phyloP scores from a whole-genome alignment of 2,797 vertebrate species.

The Peromyscus aztecus region DNA sequence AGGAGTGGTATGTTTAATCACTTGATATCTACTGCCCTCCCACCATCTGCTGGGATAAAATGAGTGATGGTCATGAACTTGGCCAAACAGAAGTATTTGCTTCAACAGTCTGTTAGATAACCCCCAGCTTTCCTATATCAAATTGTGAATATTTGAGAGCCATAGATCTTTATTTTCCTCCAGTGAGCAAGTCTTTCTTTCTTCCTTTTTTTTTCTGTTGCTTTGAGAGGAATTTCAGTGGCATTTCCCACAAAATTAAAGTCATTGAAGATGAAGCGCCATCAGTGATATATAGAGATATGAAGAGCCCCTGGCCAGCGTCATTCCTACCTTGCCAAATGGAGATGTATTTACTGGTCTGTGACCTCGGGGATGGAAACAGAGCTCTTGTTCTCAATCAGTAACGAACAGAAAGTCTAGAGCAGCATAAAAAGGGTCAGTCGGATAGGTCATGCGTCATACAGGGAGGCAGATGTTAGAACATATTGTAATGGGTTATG shows the following conservation, averaged over 20 bases:
- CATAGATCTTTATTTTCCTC: background rate
- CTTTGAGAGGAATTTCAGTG: constrained; percentile 61
- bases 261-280: constrained; percentile 65
- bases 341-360: constrained; percentile 82
- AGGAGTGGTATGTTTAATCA: background rate
- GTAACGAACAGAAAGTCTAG: constrained; percentile 83
- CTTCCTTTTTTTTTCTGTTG: background rate
- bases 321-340: constrained; percentile 75
- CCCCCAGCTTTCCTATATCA: background rate
- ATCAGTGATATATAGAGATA: background rate
- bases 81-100: background rate
- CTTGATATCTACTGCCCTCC: background rate
- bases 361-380: constrained; percentile 78
- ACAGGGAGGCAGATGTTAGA: constrained; percentile 97
- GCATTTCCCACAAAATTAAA: constrained; percentile 55
- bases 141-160: background rate
- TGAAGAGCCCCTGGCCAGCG: constrained; percentile 45
- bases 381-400: constrained; percentile 77
- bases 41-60: background rate
- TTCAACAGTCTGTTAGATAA: background rate
- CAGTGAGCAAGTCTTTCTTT: background rate
- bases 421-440: constrained; percentile 93
- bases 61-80: constrained; percentile 3
- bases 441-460: constrained; percentile 92
- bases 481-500: constrained; percentile 95